Base-by-base conservation (phyloP, 2,113 vertebrate genomes). In the Hippocampus abdominalis region DNA sequence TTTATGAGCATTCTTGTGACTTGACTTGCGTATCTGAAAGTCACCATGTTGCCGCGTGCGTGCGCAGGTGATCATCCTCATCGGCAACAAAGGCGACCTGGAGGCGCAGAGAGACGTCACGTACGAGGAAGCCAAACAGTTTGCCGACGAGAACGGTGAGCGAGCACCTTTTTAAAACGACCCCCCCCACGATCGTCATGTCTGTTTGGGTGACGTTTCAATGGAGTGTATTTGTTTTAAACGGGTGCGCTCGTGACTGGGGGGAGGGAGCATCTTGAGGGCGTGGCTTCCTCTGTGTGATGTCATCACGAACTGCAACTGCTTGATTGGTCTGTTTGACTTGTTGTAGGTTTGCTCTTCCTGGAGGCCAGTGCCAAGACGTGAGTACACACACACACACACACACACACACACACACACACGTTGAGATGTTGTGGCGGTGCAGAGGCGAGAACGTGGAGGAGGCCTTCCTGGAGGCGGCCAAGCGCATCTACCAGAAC, bases 401-500 rank as follows among this genome's bases (percentile, higher is more conserved):
- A 39, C n/a, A 5, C 9, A 25, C n/a, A 13, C 27, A 15, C 23
- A 32, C 42, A 4, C 20, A n/a, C 62, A 8, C 7, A 46, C 40
- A 9, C 6, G n/a, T 25, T 44, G 62, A 25, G n/a, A 64, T 64
- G 40, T 25, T 25, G 63, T n/a, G 69, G 40, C 29, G 51, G 9
- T 56, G 7, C 42, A 99, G 96, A 54, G 96, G 96, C 21, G 96
- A 99, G 91, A 99, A 99, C 0, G 97, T 98, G 7, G 97, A 99
- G 89, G 97, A 98, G 3, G 97, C 96, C 0, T 98, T 98, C 90
- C 93, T 99, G 87, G 97, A 99, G 90, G 96, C 96, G 3, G 96
- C 96, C 66, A 99, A 99, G 94, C 98, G 98, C 80, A 98, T 99
- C 91, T 99, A 98, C 89, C 97, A 98, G 94, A 99, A 98, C 76